Evolutionary conservation across 2,888 invertebrate species (phyloP), one percentile per base, ranked within the genome.

Genomic region (Ophion obscuratus): DNA sequence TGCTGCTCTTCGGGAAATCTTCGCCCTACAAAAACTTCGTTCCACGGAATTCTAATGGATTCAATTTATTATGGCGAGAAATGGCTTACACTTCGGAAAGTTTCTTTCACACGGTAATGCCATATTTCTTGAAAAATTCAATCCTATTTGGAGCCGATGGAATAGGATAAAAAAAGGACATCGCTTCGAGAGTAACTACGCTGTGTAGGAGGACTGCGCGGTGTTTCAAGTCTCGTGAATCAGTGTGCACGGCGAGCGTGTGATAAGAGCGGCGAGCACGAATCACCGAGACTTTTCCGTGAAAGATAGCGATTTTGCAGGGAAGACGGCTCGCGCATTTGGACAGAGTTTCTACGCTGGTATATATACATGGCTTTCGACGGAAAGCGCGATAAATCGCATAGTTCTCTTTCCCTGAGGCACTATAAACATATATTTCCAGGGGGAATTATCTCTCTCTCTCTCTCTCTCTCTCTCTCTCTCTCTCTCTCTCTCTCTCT

Each of bases 311-410:
- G 81, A 86, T 81, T 86, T 68, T 14, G 31, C 74, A 78, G 57
- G 74, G 27, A 83, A 83, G 74, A 81, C 66, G 74, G n/a, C 57
- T 36, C 53, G 62, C 47, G 44, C 67, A 61, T 27, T 61, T 36
- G 61, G 53, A 61, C 40, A 53, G 62, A 75, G 80, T 77, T 82
- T 83, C 78, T 57, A 61, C 57, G 36, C 57, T 75, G 70, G 24
- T 24, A 24, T 78, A n/a, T 78, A n/a, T 81, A 53, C 74, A 81
- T 80, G 86, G 76, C 74, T 64, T 83, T 61, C 47, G 66, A 74
- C 81, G 84, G 79, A 81, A 86, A 87, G 85, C 87, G 76, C 88
- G 82, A 88, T 88, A 88, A 88, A 88, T 88, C 86, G 84, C 83
- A 61, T 61, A 40, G 77, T 83, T 70, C 76, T 77, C 79, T 86